phyloP scores from a whole-genome alignment of 2,888 invertebrate species.

The Athalia circularis region DNA sequence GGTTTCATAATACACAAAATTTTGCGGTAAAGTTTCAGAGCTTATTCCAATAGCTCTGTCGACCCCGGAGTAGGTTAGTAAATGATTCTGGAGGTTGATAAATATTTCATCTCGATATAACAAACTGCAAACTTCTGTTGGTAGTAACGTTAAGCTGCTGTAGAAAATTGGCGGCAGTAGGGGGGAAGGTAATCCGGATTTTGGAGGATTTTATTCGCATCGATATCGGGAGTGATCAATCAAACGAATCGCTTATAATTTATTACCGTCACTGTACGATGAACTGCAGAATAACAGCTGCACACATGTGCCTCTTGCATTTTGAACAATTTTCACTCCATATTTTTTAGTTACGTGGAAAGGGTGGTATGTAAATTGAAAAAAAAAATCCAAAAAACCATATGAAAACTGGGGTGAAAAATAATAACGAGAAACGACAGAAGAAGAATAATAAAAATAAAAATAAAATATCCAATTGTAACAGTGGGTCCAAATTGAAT shows the following conservation, averaged over 20 bases:
- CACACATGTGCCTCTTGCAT: conserved; percentile 14
- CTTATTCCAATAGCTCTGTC: background rate
- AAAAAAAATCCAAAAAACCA: background rate
- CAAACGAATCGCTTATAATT: conserved; percentile 42
- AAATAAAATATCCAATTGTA: conserved; percentile 23
- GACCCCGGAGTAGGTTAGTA: background rate
- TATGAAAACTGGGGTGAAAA: no score
- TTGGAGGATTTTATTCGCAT: background rate
- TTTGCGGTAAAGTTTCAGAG: no score
- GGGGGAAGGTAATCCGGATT: conserved; percentile 15
- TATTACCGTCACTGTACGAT: conserved; percentile 9
- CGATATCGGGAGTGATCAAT: conserved; percentile 20
- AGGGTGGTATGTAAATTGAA: background rate
- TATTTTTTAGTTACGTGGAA: background rate
- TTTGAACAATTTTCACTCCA: conserved; percentile 10
- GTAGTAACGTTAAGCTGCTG: background rate
- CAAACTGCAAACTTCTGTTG: conserved; percentile 27
- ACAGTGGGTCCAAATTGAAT: conserved; percentile 24
- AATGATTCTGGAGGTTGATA: conserved; percentile 18
- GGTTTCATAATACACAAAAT: no score
- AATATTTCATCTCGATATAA: conserved; percentile 39
- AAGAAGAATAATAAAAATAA: background rate
- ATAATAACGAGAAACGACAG: no score
- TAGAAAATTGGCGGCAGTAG: background rate
- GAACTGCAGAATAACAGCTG: background rate